Evolutionary conservation across 2,888 invertebrate genomes (phyloP).

Genomic region (Ptychoptera albimana): DNA sequence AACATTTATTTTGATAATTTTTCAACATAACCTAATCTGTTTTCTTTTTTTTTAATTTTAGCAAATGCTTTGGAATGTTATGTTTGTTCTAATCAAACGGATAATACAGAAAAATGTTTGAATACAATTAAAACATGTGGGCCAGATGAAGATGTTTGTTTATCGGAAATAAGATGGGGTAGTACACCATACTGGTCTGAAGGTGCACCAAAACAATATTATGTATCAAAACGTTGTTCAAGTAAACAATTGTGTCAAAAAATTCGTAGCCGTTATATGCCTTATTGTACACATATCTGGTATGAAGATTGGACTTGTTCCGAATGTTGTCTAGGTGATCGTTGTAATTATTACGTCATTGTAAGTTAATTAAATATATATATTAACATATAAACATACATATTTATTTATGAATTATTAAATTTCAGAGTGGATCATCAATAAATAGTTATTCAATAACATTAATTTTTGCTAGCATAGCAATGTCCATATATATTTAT

Average conservation of each 20-base stretch:
- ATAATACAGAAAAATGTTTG: slow-evolving; percentile 81
- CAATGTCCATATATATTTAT: background rate
- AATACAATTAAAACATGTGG: slow-evolving; percentile 85
- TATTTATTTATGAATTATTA: slow-evolving; percentile 3
- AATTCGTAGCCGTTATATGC: slow-evolving; percentile 53
- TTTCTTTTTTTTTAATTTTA: background rate
- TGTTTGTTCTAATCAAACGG: slow-evolving; percentile 84
- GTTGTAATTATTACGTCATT: slow-evolving; percentile 88
- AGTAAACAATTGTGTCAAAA: slow-evolving; percentile 62
- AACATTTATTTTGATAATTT: too few relatives aligned
- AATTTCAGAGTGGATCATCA: slow-evolving; percentile 1
- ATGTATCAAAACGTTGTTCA: slow-evolving; percentile 81
- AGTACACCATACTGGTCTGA: slow-evolving; percentile 86
- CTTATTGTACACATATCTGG: slow-evolving; percentile 77
- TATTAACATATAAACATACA: slow-evolving; percentile 5
- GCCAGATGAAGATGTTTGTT: slow-evolving; percentile 69
- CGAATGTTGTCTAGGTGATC: slow-evolving; percentile 89
- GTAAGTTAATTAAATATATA: slow-evolving; percentile 43
- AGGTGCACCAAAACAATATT: slow-evolving; percentile 83
- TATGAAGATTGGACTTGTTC: slow-evolving; percentile 95
- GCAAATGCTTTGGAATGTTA: slow-evolving; percentile 69
- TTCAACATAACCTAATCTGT: too few relatives aligned
- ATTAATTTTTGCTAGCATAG: background rate
- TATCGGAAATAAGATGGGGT: slow-evolving; percentile 86
- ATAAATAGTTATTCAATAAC: background rate